phyloP scores from a whole-genome alignment of 1,140 invertebrate species.

The Metaphire vulgaris region DNA sequence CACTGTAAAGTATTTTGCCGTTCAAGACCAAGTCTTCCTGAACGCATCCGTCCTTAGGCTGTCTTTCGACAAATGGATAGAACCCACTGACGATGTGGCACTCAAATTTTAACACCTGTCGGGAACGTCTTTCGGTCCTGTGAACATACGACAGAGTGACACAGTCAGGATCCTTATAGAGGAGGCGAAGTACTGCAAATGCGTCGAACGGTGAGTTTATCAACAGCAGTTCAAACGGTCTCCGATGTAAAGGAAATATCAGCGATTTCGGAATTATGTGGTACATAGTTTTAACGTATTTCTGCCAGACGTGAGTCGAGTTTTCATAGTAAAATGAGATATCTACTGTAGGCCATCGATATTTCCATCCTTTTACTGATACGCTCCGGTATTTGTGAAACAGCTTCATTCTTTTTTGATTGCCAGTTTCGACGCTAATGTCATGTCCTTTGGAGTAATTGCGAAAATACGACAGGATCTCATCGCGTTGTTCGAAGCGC shows the following conservation, averaged over 20 bases:
- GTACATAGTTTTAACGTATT: not conserved
- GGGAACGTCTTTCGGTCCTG: too few species aligned
- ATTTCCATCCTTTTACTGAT: not conserved
- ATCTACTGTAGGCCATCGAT: not conserved
- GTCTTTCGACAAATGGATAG: not conserved
- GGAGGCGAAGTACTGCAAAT: not conserved
- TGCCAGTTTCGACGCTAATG: too few species aligned
- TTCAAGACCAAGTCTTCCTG: not conserved
- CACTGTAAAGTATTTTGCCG: not conserved
- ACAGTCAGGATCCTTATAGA: not conserved
- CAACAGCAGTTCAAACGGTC: not conserved
- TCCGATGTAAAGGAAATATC: not conserved
- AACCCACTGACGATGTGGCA: not conserved
- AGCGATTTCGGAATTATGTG: not conserved
- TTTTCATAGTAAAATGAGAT: not conserved
- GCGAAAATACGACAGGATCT: conserved; percentile 20
- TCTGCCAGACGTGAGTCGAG: not conserved
- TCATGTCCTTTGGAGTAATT: too few species aligned
- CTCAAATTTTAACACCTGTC: too few species aligned
- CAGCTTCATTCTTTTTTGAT: not conserved
- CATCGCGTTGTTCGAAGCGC: conserved; percentile 19
- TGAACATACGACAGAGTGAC: not conserved
- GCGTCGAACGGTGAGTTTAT: not conserved
- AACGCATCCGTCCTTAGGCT: not conserved
- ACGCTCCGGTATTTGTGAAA: not conserved